Percentiles rank a stretch among this genome's conserved stretches.
Evolutionary conservation across 2,797 vertebrate species (phyloP).

Genomic region (Enteromius fasciolatus): DNA sequence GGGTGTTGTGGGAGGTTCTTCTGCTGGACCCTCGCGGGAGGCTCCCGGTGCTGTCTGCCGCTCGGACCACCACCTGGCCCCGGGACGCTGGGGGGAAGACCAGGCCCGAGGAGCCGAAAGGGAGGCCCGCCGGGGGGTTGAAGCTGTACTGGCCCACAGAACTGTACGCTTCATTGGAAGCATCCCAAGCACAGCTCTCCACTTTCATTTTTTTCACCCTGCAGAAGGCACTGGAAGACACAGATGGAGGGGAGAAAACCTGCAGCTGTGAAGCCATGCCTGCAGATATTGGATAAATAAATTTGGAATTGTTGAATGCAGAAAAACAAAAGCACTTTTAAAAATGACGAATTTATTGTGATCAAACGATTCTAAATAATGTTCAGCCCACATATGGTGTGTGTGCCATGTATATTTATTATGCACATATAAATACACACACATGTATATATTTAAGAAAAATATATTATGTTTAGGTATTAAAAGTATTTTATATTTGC

Average conservation of each 20-base stretch:
- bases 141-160: constrained; percentile 91
- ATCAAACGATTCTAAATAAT: no score
- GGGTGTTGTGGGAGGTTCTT: constrained; percentile 78
- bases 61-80: constrained; percentile 91
- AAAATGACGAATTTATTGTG: neutral
- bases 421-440: no score
- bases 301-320: neutral
- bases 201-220: constrained; percentile 99
- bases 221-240: constrained; percentile 99
- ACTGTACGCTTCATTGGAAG: constrained; percentile 90
- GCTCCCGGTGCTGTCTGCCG: constrained; percentile 91
- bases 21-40: constrained; percentile 91
- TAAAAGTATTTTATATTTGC: no score
- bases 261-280: constrained; percentile 98
- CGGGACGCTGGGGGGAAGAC: constrained; percentile 88
- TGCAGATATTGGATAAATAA: constrained; percentile 60
- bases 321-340: neutral
- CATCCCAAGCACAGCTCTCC: constrained; percentile 94
- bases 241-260: constrained; percentile 94
- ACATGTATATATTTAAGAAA: no score
- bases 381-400: no score
- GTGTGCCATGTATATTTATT: no score
- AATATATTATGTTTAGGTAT: no score
- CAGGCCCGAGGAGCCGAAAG: constrained; percentile 85
- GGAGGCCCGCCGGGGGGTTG: constrained; percentile 85